Conservation (phyloP, 2,797 vertebrate species). For the Myoxocephalus aenaeus region DNA sequence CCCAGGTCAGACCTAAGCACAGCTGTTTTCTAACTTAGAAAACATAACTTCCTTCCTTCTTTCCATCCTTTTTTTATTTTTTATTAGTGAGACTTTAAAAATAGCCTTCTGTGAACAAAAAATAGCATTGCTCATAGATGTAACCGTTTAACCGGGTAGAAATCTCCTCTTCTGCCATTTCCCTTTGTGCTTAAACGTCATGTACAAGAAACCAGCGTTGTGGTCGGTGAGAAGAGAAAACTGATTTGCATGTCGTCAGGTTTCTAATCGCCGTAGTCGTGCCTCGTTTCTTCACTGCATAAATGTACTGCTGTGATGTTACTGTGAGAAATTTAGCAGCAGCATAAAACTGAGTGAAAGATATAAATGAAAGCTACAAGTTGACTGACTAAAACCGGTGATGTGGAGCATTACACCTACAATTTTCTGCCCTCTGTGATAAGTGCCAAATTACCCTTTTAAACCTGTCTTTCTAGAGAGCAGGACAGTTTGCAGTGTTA, state of each 20-base stretch:
- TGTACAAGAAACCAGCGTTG: neutral
- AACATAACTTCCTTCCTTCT: neutral
- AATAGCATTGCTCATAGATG: neutral
- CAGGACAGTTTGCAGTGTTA: constrained; percentile 35
- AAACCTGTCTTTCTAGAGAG: constrained; percentile 35
- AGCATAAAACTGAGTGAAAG: neutral
- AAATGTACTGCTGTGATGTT: neutral
- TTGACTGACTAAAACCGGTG: constrained; percentile 2
- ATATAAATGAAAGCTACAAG: neutral
- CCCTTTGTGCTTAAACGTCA: neutral
- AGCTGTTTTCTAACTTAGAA: constrained; percentile 2
- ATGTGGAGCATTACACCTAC: neutral
- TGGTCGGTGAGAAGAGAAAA: neutral
- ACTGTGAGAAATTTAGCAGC: neutral
- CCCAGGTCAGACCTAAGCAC: neutral
- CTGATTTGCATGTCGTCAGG: neutral
- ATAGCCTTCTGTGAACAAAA: neutral
- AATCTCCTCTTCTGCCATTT: neutral
- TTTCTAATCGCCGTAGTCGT: neutral
- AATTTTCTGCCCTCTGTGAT: constrained; percentile 3
- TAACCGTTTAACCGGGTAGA: neutral
- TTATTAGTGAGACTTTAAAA: neutral
- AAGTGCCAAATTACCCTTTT: constrained; percentile 42
- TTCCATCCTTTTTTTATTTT: constrained; percentile 1
- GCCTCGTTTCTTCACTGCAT: too few species aligned